Conservation (phyloP, 2,888 invertebrate species). For the Polydrusus tereticollis region DNA sequence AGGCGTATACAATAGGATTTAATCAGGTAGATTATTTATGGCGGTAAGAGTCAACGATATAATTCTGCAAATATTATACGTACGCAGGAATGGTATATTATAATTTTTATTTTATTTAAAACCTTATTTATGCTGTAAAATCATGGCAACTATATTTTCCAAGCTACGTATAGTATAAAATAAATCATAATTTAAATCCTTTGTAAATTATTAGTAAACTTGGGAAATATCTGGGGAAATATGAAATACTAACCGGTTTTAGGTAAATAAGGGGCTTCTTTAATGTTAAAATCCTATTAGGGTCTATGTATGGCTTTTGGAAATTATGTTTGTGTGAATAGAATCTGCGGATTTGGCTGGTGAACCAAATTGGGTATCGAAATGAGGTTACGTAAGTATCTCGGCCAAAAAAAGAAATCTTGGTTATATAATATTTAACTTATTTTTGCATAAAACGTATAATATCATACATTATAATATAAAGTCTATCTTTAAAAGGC, state of each 20-base stretch:
- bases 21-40: too few relatives aligned
- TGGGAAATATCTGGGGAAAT: slow-evolving; percentile 33
- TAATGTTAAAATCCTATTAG: slow-evolving; percentile 51
- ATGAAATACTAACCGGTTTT: slow-evolving; percentile 46
- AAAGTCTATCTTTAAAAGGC: too few relatives aligned
- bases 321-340: slow-evolving; percentile 21
- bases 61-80: too few relatives aligned
- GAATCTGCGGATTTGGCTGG: not conserved
- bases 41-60: too few relatives aligned
- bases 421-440: too few relatives aligned
- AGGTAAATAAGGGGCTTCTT: slow-evolving; percentile 49
- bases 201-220: slow-evolving; percentile 19
- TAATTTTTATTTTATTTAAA: not conserved
- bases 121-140: not conserved
- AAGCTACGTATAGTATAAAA: too few relatives aligned
- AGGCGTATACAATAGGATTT: too few relatives aligned
- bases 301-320: slow-evolving; percentile 49
- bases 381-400: not conserved
- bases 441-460: too few relatives aligned
- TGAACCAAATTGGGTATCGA: not conserved
- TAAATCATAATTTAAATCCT: slow-evolving; percentile 19
- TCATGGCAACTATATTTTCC: too few relatives aligned
- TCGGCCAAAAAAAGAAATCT: not conserved
- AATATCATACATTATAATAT: too few relatives aligned
- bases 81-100: too few relatives aligned